Conservation (phyloP, 2,797 vertebrate species). For the Gallinago nigripennis region DNA sequence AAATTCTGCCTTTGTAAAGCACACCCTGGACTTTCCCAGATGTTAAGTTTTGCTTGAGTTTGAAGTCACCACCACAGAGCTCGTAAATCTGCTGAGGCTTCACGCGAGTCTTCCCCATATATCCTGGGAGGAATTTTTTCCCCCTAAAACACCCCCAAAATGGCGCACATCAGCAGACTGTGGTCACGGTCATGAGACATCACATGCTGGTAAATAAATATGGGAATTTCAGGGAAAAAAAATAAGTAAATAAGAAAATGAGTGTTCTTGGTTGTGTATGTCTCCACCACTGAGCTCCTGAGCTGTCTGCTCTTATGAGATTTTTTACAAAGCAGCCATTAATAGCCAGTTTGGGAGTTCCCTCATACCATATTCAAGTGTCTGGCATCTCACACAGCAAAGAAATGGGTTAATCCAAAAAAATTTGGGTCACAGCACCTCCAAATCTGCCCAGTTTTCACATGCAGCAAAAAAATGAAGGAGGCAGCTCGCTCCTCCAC, state of each 20-base stretch:
- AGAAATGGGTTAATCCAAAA: background rate
- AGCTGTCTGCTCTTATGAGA: background rate
- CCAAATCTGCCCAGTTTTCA: background rate
- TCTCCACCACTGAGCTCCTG: background rate
- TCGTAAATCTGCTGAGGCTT: fast-evolving
- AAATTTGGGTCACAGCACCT: background rate
- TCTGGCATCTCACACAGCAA: background rate
- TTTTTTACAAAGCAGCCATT: background rate
- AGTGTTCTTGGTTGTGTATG: background rate
- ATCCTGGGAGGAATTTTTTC: background rate
- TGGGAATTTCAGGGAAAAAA: background rate
- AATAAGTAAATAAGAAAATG: background rate
- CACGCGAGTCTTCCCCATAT: background rate
- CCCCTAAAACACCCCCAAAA: background rate
- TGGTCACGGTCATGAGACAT: background rate
- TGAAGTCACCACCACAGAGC: fast-evolving
- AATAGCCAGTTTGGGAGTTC: background rate
- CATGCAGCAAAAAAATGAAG: background rate
- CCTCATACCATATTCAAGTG: background rate
- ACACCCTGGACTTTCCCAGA: background rate
- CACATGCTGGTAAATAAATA: background rate
- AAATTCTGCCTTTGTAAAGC: background rate
- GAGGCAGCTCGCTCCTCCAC: background rate
- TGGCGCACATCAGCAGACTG: fast-evolving
- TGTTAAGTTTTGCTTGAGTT: background rate